A percentile compares a stretch with the other conserved stretches of the same genome.
Evolutionary conservation across 2,113 vertebrate genomes (phyloP).

Genomic region (Podocnemis expansa): DNA sequence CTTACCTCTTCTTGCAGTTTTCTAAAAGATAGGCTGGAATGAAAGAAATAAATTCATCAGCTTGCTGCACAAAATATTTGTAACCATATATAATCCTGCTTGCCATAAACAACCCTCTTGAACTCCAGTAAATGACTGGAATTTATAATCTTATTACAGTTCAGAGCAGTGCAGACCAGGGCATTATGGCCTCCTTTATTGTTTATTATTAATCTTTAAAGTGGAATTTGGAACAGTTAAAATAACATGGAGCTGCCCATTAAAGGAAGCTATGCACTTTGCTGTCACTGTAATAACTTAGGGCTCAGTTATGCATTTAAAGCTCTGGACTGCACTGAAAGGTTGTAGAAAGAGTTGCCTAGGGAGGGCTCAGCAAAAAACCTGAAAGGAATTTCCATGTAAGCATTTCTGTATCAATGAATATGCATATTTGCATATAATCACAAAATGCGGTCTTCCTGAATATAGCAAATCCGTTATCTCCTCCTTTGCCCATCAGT

Average conservation of each 20-base stretch:
- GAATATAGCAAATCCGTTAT: neutral
- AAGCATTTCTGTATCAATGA: neutral
- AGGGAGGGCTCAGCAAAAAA: neutral
- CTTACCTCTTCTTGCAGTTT: slow-evolving; percentile 29
- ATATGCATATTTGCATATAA: accelerated
- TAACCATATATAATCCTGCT: slow-evolving; percentile 57
- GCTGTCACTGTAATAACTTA: neutral
- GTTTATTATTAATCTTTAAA: neutral
- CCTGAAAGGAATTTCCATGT: neutral
- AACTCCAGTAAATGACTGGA: slow-evolving; percentile 45
- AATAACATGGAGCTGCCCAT: neutral
- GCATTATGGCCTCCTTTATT: slow-evolving; percentile 36
- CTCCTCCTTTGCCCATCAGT: neutral
- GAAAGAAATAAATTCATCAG: slow-evolving; percentile 63
- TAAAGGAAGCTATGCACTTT: neutral
- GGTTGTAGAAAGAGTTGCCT: neutral
- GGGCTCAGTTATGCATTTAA: neutral
- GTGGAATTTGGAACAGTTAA: slow-evolving; percentile 46
- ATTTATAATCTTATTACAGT: slow-evolving; percentile 71
- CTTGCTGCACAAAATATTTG: slow-evolving; percentile 46
- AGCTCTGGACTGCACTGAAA: neutral
- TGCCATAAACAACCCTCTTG: slow-evolving; percentile 47
- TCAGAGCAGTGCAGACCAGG: neutral
- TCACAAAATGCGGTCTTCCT: neutral
- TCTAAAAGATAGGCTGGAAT: slow-evolving; percentile 34